Conservation (phyloP, 2,797 vertebrate genomes). For the Ibycter americanus region DNA sequence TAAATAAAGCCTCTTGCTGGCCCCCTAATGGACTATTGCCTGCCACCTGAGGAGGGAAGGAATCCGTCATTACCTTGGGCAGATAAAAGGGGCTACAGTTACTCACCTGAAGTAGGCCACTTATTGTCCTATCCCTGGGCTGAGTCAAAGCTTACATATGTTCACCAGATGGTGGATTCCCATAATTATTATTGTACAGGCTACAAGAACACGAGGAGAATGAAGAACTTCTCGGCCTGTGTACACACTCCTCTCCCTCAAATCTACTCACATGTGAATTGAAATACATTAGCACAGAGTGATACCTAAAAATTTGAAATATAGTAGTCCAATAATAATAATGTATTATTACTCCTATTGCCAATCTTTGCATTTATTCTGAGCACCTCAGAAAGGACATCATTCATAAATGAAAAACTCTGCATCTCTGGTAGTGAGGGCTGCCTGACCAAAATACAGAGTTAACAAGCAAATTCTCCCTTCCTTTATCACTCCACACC, state of each 20-base stretch:
- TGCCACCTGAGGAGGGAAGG: neutral
- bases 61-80: neutral
- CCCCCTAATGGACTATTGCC: neutral
- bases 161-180: constrained; percentile 32
- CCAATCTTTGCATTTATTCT: neutral
- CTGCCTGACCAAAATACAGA: neutral
- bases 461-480: neutral
- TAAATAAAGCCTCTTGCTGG: constrained; percentile 19
- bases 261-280: neutral
- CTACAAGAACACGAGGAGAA: neutral
- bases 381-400: neutral
- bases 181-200: neutral
- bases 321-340: neutral
- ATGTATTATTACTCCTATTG: neutral
- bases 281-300: neutral
- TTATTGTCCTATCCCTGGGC: neutral
- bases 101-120: constrained; percentile 37
- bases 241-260: neutral
- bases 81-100: neutral
- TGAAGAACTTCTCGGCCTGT: neutral
- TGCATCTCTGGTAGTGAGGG: neutral
- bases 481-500: neutral
- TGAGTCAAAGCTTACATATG: constrained; percentile 5
- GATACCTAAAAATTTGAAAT: neutral
- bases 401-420: neutral